Evolutionary conservation across 2,888 invertebrate species (phyloP).

Genomic region (Liposcelis brunnea): DNA sequence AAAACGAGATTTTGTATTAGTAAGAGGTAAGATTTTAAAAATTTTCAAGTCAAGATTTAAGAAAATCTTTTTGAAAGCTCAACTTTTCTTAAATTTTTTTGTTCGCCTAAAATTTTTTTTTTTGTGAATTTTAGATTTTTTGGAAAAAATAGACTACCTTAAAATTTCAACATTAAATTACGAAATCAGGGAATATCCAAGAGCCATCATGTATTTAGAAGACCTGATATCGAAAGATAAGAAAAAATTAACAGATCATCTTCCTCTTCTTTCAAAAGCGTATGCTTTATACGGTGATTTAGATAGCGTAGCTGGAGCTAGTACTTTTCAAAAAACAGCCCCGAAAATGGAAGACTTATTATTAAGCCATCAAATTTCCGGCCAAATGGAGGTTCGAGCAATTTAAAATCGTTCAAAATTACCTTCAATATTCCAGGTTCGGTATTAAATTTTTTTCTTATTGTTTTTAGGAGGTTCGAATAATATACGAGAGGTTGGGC

Average conservation of each 20-base stretch:
- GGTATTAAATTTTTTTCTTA: neutral
- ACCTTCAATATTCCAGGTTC: too few species aligned
- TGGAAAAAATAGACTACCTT: conserved; percentile 39
- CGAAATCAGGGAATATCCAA: conserved; percentile 53
- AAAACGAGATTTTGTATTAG: neutral
- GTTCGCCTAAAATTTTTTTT: conserved; percentile 19
- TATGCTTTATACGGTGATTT: conserved; percentile 2
- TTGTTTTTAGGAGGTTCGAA: conserved; percentile 4
- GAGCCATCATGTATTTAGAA: conserved; percentile 59
- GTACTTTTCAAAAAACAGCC: neutral
- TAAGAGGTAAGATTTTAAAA: neutral
- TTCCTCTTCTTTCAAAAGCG: conserved; percentile 25
- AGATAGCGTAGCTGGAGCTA: conserved; percentile 6
- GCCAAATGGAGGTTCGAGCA: conserved; percentile 5
- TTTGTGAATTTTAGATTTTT: conserved; percentile 24
- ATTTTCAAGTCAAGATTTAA: neutral
- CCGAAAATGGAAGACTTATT: neutral
- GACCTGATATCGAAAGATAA: conserved; percentile 44
- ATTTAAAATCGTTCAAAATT: conserved; percentile 33
- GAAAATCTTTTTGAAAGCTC: too few species aligned
- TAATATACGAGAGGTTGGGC: conserved; percentile 2
- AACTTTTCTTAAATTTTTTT: too few species aligned
- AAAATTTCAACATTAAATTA: conserved; percentile 55
- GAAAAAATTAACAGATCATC: conserved; percentile 36
- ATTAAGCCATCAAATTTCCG: conserved; percentile 1